Base-by-base conservation (phyloP, 2,797 vertebrate genomes). In the Syngnathus acus region DNA sequence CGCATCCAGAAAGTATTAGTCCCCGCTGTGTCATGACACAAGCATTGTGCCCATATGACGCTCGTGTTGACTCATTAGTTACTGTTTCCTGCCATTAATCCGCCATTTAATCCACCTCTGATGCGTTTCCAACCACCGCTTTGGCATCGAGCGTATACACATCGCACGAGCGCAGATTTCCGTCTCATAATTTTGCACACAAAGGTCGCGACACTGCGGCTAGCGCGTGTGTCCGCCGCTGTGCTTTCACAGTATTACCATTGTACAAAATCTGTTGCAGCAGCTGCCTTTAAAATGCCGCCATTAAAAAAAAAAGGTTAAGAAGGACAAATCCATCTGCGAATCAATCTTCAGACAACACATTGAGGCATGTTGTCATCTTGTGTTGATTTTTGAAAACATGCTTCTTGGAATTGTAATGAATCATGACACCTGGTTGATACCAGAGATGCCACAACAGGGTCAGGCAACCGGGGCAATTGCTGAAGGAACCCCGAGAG, bases 241-340 rank as follows among this genome's bases (percentile, higher is more conserved):
- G 32, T 60, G 62, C 48, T 59, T 65, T 68, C 26, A 67, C 37
- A 42, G 48, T 63, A 58, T 73, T 76, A 69, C 61, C 42, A 40
- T 72, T 61, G 23, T 57, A 68, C 40, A 68, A 73, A 72, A 79
- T 82, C 65, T 79, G 60, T 70, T 66, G 10, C 67, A 65, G 63
- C 79, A 75, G 77, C 71, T 79, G 82, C 69, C 32, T 69, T 55
- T 68, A 81, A 82, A 75, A 80, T 69, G 70, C 38, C 55, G 64
- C 51, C 68, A 68, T 43, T 7, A 61, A 65, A 83, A 83, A 87
- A 77, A 76, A 71, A 79, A 74, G 10, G 71, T 83, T 68, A 78
- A 51, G 73, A 70, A 47, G 76, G 80, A 82, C 75, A 86, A 89
- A 89, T 89, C 84, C 82, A 69, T 68, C 69, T 40, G 62, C 70